A percentile compares a stretch with the other conserved stretches of the same genome.
phyloP scores from a whole-genome alignment of 2,888 invertebrate species.

The Baccha elongata region DNA sequence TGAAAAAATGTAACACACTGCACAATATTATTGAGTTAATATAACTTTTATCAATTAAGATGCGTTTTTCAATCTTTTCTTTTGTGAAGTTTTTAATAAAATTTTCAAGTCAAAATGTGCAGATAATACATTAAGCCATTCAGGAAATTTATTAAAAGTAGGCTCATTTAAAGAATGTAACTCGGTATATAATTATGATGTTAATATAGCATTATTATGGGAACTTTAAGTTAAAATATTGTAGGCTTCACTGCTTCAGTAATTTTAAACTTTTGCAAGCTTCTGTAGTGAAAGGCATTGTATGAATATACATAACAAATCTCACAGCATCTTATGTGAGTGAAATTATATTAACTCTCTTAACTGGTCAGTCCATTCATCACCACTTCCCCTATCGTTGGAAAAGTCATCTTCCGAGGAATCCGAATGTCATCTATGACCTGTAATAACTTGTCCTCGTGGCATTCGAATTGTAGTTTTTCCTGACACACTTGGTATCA shows the following conservation, averaged over 20 bases:
- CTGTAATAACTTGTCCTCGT: constrained; percentile 76
- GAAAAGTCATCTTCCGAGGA: constrained; percentile 81
- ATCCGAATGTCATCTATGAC: constrained; percentile 82
- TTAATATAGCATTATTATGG: background rate
- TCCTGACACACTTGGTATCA: constrained; percentile 81
- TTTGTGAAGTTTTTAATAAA: background rate
- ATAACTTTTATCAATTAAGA: too few species aligned
- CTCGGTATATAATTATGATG: background rate
- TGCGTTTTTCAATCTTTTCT: too few species aligned
- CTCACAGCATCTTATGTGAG: background rate
- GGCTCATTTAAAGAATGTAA: background rate
- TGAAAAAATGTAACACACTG: background rate
- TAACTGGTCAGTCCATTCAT: constrained; percentile 77
- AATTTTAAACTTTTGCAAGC: constrained; percentile 27
- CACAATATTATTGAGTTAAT: background rate
- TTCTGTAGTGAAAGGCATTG: background rate
- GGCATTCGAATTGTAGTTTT: constrained; percentile 80
- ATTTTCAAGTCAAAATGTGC: background rate
- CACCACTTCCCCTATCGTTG: constrained; percentile 78
- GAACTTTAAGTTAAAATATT: constrained; percentile 9
- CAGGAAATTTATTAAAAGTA: too few species aligned
- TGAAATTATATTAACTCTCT: constrained; percentile 61
- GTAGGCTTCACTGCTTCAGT: constrained; percentile 12
- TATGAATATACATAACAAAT: constrained; percentile 7
- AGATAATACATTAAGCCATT: background rate